Base-by-base conservation (phyloP, 1,140 invertebrate genomes). In the Ctenoplectra terminalis region DNA sequence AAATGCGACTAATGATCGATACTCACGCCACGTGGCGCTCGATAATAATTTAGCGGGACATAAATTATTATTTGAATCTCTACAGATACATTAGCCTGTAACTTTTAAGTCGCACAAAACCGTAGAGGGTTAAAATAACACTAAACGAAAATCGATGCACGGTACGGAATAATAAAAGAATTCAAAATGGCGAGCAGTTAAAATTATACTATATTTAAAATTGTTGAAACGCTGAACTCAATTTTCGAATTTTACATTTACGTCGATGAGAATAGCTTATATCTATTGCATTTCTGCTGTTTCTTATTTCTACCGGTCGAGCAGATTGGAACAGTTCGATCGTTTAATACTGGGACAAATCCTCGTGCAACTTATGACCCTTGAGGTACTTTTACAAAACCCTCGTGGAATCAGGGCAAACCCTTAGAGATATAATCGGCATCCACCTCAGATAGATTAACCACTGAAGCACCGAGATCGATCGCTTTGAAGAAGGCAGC, bases 301-400 rank as follows among this genome's bases (percentile, higher is more conserved):
- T 56, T 20, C 40, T 60, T 43, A 31, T 34, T 73, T 43, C 29
- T 46, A 46, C 13, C 13, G 5, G 11, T 29, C 26, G 26, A 15
- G 13, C 34, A 52, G 48, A 70, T 70, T 46, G 50, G n/a, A 6
- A 52, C 46, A 58, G 31, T 26, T 60, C 40, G 67, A 37, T n/a
- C 29, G 48, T 54, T 76, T 31, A 46, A 43, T 60, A 43, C 61
- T 15, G 60, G n/a, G 34, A 40, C 17, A 34, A n/a, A n/a, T 8
- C 43, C 58, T 46, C n/a, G 58, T 26, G 58, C 37, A 43, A 56
- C 20, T 43, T 29, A 76, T 43, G 48, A 29, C 61, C 61, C 48
- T 76, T 56, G 74, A 29, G 73, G 29, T 54, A 61, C 72, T 34
- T 48, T 34, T 52, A 46, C 26, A 60, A 73, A 31, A 60, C 40